Evolutionary conservation across 1,140 invertebrate genomes (phyloP), one percentile per base, ranked within the genome.

Genomic region (Gryon sp.): DNA sequence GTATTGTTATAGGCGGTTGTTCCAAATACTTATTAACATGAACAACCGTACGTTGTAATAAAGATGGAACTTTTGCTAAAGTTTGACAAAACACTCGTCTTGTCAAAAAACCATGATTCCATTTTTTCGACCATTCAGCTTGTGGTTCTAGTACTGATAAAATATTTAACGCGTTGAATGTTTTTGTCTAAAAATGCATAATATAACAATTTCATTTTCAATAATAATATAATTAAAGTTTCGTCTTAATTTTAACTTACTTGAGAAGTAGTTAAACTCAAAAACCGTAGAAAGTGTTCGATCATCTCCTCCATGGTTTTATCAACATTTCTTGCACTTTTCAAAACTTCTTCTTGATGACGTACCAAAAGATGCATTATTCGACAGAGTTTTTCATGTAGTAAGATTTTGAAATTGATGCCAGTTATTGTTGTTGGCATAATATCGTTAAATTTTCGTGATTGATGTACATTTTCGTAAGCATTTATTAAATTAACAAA

Each of bases 401-500:
- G 28, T 24, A 87, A 84, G 30, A 87, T 82, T 60, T 88, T 88
- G 36, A 88, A 88, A 70, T 87, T 88, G 19, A 89, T 80, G 4
- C 87, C 87, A 6, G 80, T 82, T 2, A 79, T 78, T 0, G 84
- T 52, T 19, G 83, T 87, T 6, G 87, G 87, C 9, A 88, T 46
- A 0, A 69, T 76, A 3, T 88, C 83, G 24, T 79, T 74, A 2
- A 83, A 24, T 32, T 83, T 84, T 22, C 74, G 80, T 0, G 81
- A 80, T 16, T 85, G 63, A 41, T 85, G 85, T 20, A 83, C 80
- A 7, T 74, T 62, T 9, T 82, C 80, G 45, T 87, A 87, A 1
- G 80, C 65, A 5, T 48, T 80, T 2, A 88, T 53, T 9, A 89
- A 53, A 70, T 85, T 88, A 1, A 28, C 53, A 14, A 83, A 86